Evolutionary conservation across 2,113 vertebrate species (phyloP).

Genomic region (Hippocampus abdominalis): DNA sequence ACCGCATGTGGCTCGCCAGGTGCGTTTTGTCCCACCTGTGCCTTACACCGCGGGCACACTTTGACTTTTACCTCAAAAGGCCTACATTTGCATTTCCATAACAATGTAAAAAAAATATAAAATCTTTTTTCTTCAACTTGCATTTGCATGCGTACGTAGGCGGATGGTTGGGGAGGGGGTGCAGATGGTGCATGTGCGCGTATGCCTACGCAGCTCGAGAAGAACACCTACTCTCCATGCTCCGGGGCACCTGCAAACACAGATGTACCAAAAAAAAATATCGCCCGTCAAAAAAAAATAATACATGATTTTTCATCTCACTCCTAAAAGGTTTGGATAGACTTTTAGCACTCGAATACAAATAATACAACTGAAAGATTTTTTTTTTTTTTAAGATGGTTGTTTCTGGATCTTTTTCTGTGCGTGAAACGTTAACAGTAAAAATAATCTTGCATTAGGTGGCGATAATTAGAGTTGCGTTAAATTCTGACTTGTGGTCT

Average conservation of each 20-base stretch:
- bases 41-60: not conserved
- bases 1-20: not conserved
- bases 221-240: slow-evolving; percentile 22
- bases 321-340: not conserved
- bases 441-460: too few species aligned
- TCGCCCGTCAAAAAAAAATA: not conserved
- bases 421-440: too few species aligned
- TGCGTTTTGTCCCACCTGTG: not conserved
- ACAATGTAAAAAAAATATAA: not conserved
- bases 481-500: too few species aligned
- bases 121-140: not conserved
- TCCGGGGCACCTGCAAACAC: slow-evolving; percentile 7
- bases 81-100: not conserved
- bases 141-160: slow-evolving; percentile 11
- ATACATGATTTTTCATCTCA: not conserved
- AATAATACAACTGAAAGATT: too few species aligned
- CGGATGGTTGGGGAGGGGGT: slow-evolving; percentile 17
- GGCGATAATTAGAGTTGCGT: too few species aligned
- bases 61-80: slow-evolving; percentile 4
- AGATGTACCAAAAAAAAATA: slow-evolving; percentile 18
- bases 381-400: too few species aligned
- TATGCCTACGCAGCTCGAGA: slow-evolving; percentile 23
- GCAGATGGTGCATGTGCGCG: slow-evolving; percentile 14
- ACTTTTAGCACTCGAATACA: too few species aligned
- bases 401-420: too few species aligned